A percentile compares a stretch with the other conserved stretches of the same genome.
Evolutionary conservation across 1,140 invertebrate species (phyloP).

Genomic region (Bradysia coprophila): DNA sequence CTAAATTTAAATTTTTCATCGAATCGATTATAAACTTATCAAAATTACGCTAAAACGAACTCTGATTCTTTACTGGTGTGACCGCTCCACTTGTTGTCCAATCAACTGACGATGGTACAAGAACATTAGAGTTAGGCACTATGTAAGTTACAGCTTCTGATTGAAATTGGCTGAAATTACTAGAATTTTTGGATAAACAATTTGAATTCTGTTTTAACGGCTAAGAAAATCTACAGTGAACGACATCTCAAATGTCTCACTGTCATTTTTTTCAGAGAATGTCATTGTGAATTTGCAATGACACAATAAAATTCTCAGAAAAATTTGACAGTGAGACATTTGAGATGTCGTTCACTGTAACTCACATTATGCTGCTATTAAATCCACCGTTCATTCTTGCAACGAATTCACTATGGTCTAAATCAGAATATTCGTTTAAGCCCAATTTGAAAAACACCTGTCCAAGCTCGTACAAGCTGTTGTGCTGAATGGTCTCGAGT

Average conservation of each 20-base stretch:
- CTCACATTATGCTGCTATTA: too few relatives aligned
- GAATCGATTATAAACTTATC: too few relatives aligned
- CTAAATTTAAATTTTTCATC: not conserved
- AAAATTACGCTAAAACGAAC: slow-evolving; percentile 24
- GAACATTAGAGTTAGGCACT: slow-evolving; percentile 21
- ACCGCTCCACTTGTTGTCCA: slow-evolving; percentile 47
- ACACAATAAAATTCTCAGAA: too few relatives aligned
- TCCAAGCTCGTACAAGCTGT: slow-evolving; percentile 46
- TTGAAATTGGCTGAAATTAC: not conserved
- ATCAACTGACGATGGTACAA: slow-evolving; percentile 31
- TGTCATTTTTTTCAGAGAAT: too few relatives aligned
- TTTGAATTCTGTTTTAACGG: too few relatives aligned
- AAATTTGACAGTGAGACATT: too few relatives aligned
- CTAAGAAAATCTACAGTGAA: too few relatives aligned
- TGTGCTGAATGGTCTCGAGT: slow-evolving; percentile 69
- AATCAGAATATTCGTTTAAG: slow-evolving; percentile 69
- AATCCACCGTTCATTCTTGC: slow-evolving; percentile 63
- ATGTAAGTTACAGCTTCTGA: slow-evolving; percentile 37
- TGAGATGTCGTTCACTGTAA: too few relatives aligned
- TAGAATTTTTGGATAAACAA: too few relatives aligned
- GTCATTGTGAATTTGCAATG: too few relatives aligned
- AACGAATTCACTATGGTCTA: slow-evolving; percentile 70
- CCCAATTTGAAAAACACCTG: slow-evolving; percentile 41
- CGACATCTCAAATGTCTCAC: not conserved
- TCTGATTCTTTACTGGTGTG: slow-evolving; percentile 48